Evolutionary conservation across 2,113 vertebrate species (phyloP), one percentile per base, ranked within the genome.

Genomic region (Perccottus glenii): DNA sequence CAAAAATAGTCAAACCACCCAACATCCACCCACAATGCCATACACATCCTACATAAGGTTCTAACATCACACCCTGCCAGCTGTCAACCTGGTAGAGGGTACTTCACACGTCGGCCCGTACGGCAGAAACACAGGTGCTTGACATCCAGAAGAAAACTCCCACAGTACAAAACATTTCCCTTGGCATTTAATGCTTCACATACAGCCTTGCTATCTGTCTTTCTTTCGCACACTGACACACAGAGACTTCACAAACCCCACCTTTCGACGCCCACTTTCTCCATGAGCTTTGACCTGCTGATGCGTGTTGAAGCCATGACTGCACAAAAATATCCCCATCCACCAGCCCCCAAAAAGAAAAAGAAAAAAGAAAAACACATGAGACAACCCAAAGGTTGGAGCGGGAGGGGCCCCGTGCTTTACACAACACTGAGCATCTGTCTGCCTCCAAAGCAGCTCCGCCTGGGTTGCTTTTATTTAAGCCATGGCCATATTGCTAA

Each of bases 141-240:
- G 75, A 88, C 85, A 88, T 85, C 82, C 86, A 42, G 69, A 85
- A 71, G 77, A 87, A 88, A 86, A 84, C 83, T 87, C 78, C 84
- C 81, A 87, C 80, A 44, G 69, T 60, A 87, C 64, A 82, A 87
- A 81, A 79, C 87, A 85, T 84, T 80, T 81, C 82, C 78, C 81
- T 68, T 56, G 71, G 75, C 57, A 33, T 72, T 43, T 6, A 19
- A 1, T 32, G 69, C 74, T 69, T 86, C 84, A 74, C 62, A 75
- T 27, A 78, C 73, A 70, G 53, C 57, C 63, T 65, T 5, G 49
- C 83, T 87, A 67, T 84, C 45, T 40, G 14, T 32, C 60, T 45
- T 58, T 67, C 62, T 61, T 70, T 70, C 62, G 58, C 64, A 73
- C 83, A 81, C 77, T 64, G 75, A 71, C 76, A 76, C 76, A 74